Evolutionary conservation across 2,888 invertebrate species (phyloP).

Genomic region (Artemia sinica): DNA sequence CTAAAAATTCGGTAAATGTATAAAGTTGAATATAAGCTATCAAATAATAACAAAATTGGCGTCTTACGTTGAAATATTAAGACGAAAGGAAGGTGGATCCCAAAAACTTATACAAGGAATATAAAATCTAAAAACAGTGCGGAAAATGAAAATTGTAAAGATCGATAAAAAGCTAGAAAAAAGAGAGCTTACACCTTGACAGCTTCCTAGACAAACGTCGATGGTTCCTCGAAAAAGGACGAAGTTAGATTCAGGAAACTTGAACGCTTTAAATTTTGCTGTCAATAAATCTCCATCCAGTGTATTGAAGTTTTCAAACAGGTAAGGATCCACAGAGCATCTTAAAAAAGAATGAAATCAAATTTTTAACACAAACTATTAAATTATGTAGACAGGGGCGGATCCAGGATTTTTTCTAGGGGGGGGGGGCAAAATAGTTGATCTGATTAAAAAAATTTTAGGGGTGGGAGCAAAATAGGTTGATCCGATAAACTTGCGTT

Average conservation of each 20-base stretch:
- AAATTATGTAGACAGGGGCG: too few species aligned
- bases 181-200: slow-evolving; percentile 52
- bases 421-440: too few species aligned
- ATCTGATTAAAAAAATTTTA: too few species aligned
- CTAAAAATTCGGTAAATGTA: too few species aligned
- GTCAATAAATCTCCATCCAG: slow-evolving; percentile 64
- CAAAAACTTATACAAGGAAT: slow-evolving; percentile 13
- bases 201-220: slow-evolving; percentile 73
- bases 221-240: slow-evolving; percentile 82
- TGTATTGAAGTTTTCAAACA: slow-evolving; percentile 81
- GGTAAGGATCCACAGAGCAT: slow-evolving; percentile 74
- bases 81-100: too few species aligned
- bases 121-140: slow-evolving; percentile 3
- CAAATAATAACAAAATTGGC: neutral
- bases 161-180: neutral
- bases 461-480: too few species aligned
- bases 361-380: too few species aligned
- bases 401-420: too few species aligned
- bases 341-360: slow-evolving; percentile 30
- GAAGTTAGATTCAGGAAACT: slow-evolving; percentile 80
- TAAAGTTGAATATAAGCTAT: too few species aligned
- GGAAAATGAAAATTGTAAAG: too few species aligned
- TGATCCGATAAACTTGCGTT: too few species aligned
- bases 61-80: neutral
- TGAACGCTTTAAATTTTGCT: slow-evolving; percentile 80